Evolutionary conservation across 2,888 invertebrate genomes (phyloP), one percentile per base, ranked within the genome.

Genomic region (Drosophila anomelani): DNA sequence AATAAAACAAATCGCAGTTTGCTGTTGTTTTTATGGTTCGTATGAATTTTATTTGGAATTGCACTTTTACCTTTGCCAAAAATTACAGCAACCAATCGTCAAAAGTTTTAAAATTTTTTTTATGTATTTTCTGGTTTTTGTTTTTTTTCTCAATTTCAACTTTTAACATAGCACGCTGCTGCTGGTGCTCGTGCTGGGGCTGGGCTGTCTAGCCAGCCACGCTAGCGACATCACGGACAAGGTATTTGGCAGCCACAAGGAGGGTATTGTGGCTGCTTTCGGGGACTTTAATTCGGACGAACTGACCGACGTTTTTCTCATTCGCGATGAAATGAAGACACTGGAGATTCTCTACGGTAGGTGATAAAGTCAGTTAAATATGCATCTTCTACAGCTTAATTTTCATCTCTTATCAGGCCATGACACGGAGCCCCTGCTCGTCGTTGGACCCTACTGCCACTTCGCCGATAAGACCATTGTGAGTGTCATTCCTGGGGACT

Each of bases 221-320:
- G 58, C 66, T 53, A 95, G 94, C 92, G 96, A 97, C 92, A 96
- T 97, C 86, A 96, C 97, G 8, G 93, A 93, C 63, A 94, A 94
- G 84, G 96, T 96, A 0, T 97, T 97, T 92, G 96, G 96, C 1
- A 94, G 58, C 20, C 20, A 20, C 20, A 94, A 95, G 29, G 95
- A 96, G 90, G 96, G 96, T 32, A 93, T 97, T 87, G 95, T 98
- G 57, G 97, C 97, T 66, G 98, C 98, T 0, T 99, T 98, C 93
- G 98, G 98, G 4, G 98, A 99, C 92, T 98, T 98, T 89, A 97
- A 99, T 93, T 97, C 98, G 0, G 98, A 99, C 91, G 98, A 98
- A 93, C 93, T 97, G 59, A 98, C 98, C 0, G 99, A 99, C 92
- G 95, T 98, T 26, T 98, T 98, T 93, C 95, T 98, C 58, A 93